These are phyloP conservation scores for Netelia virgata DNA, from an alignment of 2,888 invertebrate species.

Conservation along the genomic window DNA sequence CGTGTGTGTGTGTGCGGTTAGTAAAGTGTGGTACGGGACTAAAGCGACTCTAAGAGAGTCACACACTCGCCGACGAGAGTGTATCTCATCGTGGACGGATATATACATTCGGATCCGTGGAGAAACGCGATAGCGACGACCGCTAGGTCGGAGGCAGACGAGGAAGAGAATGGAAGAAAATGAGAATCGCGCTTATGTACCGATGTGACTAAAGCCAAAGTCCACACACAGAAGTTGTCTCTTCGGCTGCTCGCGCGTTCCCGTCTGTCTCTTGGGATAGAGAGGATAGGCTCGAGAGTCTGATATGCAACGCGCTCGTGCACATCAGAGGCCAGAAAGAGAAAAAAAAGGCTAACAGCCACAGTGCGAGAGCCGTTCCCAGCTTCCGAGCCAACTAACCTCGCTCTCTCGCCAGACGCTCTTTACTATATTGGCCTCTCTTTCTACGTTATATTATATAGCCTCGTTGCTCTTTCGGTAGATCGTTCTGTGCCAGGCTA, in stretches of 20 bases:
- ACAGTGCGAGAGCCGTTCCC: constrained; percentile 37
- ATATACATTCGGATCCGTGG: constrained; percentile 46
- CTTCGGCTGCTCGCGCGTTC: constrained; percentile 15
- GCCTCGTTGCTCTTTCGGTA: constrained; percentile 7
- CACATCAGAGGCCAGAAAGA: constrained; percentile 27
- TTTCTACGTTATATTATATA: not conserved
- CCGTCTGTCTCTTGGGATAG: constrained; percentile 20
- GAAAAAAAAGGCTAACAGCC: constrained; percentile 2
- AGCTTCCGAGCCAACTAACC: constrained; percentile 60
- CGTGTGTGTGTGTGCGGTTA: constrained; percentile 3
- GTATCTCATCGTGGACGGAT: constrained; percentile 58
- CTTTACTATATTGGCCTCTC: constrained; percentile 13
- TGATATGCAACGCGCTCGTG: constrained; percentile 36
- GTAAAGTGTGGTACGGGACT: not conserved
- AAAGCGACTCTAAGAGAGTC: constrained; percentile 36
- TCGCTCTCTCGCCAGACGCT: constrained; percentile 10
- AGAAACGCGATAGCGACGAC: constrained; percentile 18
- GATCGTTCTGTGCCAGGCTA: constrained; percentile 12
- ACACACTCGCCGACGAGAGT: constrained; percentile 42
- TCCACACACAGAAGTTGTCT: constrained; percentile 34
- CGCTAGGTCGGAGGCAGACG: constrained; percentile 8
- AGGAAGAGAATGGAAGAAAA: constrained; percentile 40
- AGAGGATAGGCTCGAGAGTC: constrained; percentile 42
- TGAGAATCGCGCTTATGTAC: not conserved
- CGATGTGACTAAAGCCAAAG: constrained; percentile 44